Evolutionary conservation across 2,113 vertebrate species (phyloP).

Genomic region (Cricetomys ansorgei): DNA sequence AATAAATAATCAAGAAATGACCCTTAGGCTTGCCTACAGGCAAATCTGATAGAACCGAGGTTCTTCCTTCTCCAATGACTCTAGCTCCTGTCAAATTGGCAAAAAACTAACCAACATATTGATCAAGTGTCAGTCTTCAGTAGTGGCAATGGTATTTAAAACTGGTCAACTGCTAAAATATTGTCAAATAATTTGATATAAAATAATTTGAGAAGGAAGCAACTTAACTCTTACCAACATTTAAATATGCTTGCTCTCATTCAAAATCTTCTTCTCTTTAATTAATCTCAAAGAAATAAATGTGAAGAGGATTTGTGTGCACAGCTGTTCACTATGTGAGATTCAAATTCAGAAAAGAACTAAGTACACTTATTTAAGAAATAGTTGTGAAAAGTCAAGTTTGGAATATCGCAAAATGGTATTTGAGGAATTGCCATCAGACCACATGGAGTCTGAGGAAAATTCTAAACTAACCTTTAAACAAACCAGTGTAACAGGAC

Average conservation of each 20-base stretch:
- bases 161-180: neutral
- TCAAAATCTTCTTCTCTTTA: neutral
- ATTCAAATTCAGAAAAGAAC: conserved; percentile 5
- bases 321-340: neutral
- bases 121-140: neutral
- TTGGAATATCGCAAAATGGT: neutral
- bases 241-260: neutral
- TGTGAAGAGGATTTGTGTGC: neutral
- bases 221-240: neutral
- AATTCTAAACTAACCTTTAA: neutral
- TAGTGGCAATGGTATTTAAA: neutral
- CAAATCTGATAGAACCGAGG: neutral
- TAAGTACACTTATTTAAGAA: neutral
- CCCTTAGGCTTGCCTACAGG: neutral
- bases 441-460: neutral
- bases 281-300: conserved; percentile 3
- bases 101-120: neutral
- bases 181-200: neutral
- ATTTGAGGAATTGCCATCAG: neutral
- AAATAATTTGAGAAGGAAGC: conserved; percentile 19
- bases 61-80: neutral
- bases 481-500: neutral
- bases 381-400: conserved; percentile 9
- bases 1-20: neutral
- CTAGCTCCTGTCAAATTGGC: neutral